Percentiles rank a stretch among this genome's conserved stretches.
Evolutionary conservation across 2,888 invertebrate genomes (phyloP).

Genomic region (Aelia acuminata): DNA sequence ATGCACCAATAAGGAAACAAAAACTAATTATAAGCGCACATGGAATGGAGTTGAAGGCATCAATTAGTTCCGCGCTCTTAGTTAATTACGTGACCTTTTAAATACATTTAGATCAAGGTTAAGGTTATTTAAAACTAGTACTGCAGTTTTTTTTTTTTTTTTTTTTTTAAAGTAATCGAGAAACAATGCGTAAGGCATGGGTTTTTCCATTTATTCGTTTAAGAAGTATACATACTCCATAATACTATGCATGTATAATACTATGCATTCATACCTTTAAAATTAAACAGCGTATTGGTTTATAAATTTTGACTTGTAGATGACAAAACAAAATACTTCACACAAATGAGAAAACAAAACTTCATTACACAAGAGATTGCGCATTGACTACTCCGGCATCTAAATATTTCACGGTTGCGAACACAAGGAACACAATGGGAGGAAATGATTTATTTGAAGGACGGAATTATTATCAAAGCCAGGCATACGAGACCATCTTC

Average conservation of each 20-base stretch:
- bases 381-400: slow-evolving; percentile 25
- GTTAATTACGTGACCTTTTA: neutral
- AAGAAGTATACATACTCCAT: too few species aligned
- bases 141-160: too few species aligned
- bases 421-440: neutral
- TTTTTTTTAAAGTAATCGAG: too few species aligned
- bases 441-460: slow-evolving; percentile 40
- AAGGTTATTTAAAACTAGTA: too few species aligned
- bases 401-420: slow-evolving; percentile 27
- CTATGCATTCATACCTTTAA: too few species aligned
- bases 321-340: too few species aligned
- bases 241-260: too few species aligned
- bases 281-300: too few species aligned
- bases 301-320: too few species aligned
- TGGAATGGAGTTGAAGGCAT: neutral
- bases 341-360: neutral
- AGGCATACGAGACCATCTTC: neutral
- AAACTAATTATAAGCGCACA: neutral
- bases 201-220: too few species aligned
- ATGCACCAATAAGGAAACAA: neutral
- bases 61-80: neutral
- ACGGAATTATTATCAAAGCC: slow-evolving; percentile 5
- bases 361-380: slow-evolving; percentile 2
- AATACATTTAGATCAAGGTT: neutral
- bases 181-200: too few species aligned